phyloP scores from a whole-genome alignment of 2,888 invertebrate species.

The Allacma fusca region DNA sequence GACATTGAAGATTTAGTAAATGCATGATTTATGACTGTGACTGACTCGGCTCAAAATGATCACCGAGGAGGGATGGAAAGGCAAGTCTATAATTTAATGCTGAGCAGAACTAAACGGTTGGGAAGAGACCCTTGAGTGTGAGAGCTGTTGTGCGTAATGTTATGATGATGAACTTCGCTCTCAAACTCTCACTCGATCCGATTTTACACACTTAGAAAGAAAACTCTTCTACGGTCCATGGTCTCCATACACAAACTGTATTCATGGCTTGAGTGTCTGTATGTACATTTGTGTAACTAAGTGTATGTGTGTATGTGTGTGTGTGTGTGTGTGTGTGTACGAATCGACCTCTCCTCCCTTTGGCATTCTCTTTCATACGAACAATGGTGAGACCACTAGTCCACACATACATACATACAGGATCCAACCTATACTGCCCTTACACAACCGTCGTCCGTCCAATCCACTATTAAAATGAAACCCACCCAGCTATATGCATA shows the following conservation, averaged over 20 bases:
- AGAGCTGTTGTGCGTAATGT: slow-evolving; percentile 43
- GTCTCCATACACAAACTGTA: slow-evolving; percentile 19
- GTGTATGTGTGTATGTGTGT: neutral
- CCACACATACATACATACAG: slow-evolving; percentile 4
- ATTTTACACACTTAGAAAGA: slow-evolving; percentile 40
- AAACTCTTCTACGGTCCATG: slow-evolving; percentile 34
- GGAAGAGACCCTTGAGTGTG: slow-evolving; percentile 31
- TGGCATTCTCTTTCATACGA: slow-evolving; percentile 35
- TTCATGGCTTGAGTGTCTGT: neutral
- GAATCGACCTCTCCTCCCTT: slow-evolving; percentile 39
- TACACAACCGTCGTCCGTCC: slow-evolving; percentile 36
- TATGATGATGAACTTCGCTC: slow-evolving; percentile 42
- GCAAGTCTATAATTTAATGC: slow-evolving; percentile 43
- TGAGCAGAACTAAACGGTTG: slow-evolving; percentile 41
- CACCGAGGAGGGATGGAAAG: slow-evolving; percentile 35
- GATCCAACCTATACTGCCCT: slow-evolving; percentile 33
- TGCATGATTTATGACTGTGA: slow-evolving; percentile 45
- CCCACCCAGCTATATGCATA: neutral
- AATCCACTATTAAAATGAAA: neutral
- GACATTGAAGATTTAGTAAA: slow-evolving; percentile 43
- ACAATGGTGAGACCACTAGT: slow-evolving; percentile 27
- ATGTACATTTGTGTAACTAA: no score
- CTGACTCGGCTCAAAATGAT: slow-evolving; percentile 44
- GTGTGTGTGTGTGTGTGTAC: neutral
- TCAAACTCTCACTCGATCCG: slow-evolving; percentile 34